These are phyloP conservation scores for Drosophila setosimentum DNA, from an alignment of 2,888 invertebrate genomes.

Conservation along the genomic window DNA sequence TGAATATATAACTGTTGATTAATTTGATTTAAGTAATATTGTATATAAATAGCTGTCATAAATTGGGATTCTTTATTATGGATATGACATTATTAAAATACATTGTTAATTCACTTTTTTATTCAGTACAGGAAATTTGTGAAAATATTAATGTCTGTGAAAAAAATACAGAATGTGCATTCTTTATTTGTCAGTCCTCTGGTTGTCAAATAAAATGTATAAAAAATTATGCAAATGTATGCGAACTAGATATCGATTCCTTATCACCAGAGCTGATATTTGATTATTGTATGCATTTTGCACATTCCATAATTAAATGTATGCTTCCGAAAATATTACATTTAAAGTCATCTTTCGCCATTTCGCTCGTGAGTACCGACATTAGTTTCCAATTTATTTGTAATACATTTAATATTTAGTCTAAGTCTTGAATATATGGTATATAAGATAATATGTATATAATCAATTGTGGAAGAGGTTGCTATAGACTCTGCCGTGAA, in stretches of 20 bases:
- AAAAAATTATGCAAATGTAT: background rate
- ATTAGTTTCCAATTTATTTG: background rate
- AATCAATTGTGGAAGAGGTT: background rate
- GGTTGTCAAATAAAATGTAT: background rate
- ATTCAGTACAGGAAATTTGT: background rate
- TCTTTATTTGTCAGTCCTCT: background rate
- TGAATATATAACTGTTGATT: background rate
- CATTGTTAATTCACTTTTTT: background rate
- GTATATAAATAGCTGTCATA: background rate
- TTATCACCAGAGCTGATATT: background rate
- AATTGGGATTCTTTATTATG: background rate
- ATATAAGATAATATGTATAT: background rate
- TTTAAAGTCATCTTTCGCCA: background rate
- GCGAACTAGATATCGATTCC: background rate
- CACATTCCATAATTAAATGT: background rate
- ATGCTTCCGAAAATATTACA: background rate
- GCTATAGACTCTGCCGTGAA: background rate
- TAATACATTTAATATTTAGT: background rate
- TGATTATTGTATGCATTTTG: background rate
- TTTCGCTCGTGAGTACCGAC: background rate
- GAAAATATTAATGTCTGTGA: background rate
- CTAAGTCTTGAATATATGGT: background rate
- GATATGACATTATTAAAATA: background rate
- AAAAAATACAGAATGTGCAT: background rate
- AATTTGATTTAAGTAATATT: background rate